phyloP scores from a whole-genome alignment of 2,888 invertebrate genomes.

The Apamea anceps region DNA sequence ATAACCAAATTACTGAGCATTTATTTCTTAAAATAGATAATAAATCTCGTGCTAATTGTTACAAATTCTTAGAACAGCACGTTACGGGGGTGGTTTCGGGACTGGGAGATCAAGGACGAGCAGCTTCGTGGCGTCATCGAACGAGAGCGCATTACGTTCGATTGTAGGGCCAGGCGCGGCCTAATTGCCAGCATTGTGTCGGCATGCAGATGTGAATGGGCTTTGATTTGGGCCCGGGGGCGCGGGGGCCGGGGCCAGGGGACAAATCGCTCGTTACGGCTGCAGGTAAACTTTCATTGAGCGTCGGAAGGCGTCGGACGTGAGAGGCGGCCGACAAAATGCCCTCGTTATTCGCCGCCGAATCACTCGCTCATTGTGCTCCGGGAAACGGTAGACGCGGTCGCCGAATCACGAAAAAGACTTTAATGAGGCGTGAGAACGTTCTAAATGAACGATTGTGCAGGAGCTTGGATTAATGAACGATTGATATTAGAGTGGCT shows the following conservation, averaged over 20 bases:
- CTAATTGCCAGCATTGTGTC: slow-evolving; percentile 91
- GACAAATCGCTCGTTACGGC: slow-evolving; percentile 91
- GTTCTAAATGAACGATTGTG: slow-evolving; percentile 89
- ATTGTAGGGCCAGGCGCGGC: slow-evolving; percentile 88
- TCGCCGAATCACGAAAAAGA: slow-evolving; percentile 89
- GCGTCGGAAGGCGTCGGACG: slow-evolving; percentile 91
- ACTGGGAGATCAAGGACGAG: slow-evolving; percentile 66
- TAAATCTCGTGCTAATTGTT: slow-evolving; percentile 41
- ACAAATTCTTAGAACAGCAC: slow-evolving; percentile 45
- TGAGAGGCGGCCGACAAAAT: slow-evolving; percentile 90
- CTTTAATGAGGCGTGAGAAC: slow-evolving; percentile 90
- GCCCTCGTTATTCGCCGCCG: slow-evolving; percentile 91
- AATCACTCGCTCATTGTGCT: slow-evolving; percentile 90
- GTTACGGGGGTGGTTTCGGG: slow-evolving; percentile 49
- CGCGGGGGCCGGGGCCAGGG: slow-evolving; percentile 86
- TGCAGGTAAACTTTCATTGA: slow-evolving; percentile 91
- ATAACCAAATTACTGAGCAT: slow-evolving; percentile 45
- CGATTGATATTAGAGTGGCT: slow-evolving; percentile 86
- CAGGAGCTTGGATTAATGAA: slow-evolving; percentile 85
- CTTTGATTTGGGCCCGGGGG: slow-evolving; percentile 89
- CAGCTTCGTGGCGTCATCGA: slow-evolving; percentile 81
- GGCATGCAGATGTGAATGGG: slow-evolving; percentile 91
- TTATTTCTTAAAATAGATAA: slow-evolving; percentile 37
- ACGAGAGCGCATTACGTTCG: slow-evolving; percentile 88
- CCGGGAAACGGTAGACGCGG: slow-evolving; percentile 90